Conservation (phyloP, 2,113 vertebrate genomes). For the Ptilonorhynchus violaceus region DNA sequence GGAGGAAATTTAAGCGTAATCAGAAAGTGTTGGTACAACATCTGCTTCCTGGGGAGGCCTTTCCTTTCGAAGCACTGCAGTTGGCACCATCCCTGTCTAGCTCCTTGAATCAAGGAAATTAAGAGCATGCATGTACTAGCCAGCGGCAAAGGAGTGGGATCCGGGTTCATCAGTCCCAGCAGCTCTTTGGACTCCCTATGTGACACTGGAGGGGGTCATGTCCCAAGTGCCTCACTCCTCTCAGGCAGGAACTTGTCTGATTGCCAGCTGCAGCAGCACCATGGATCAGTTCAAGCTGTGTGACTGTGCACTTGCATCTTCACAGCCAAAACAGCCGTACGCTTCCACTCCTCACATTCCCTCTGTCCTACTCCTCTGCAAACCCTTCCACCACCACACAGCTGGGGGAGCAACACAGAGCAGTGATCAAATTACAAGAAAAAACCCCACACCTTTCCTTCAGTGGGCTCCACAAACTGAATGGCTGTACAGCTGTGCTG, state of each 20-base stretch:
- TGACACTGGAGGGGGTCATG: neutral
- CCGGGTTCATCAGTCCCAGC: neutral
- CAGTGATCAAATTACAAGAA: neutral
- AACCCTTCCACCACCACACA: neutral
- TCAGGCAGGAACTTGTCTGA: neutral
- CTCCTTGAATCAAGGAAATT: neutral
- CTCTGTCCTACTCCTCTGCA: neutral
- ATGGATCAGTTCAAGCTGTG: fast-evolving
- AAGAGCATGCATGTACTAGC: neutral
- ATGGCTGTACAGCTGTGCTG: neutral
- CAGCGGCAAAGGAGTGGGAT: neutral
- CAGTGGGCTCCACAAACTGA: neutral
- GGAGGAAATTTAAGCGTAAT: neutral
- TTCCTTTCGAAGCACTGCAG: neutral
- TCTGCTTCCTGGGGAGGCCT: neutral
- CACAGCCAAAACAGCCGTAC: neutral
- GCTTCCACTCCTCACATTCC: neutral
- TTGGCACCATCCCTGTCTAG: neutral
- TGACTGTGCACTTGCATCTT: neutral
- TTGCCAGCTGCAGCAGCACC: neutral
- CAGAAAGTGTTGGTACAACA: neutral
- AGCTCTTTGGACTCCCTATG: neutral
- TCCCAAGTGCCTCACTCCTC: neutral
- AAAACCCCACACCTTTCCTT: neutral
- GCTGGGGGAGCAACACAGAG: neutral